Evolutionary conservation across 1,140 invertebrate species (phyloP).

Genomic region (Drosophila navojoa): DNA sequence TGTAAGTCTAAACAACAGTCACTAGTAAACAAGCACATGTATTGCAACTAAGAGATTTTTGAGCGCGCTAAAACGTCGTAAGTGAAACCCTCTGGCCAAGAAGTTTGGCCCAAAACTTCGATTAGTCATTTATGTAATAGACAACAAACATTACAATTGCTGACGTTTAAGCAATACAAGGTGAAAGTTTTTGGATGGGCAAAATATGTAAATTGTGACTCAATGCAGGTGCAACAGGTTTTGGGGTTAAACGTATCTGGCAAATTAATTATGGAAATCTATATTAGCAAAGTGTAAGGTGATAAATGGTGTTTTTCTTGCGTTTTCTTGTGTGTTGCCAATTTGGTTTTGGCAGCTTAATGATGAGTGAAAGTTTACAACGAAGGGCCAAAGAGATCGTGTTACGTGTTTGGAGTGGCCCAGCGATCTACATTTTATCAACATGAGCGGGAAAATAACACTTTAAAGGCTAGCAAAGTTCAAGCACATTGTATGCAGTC

Average conservation of each 20-base stretch:
- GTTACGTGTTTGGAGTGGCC: background rate
- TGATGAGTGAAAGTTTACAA: conserved; percentile 24
- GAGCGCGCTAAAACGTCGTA: background rate
- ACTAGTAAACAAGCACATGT: conserved; percentile 9
- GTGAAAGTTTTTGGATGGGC: conserved; percentile 35
- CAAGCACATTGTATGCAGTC: background rate
- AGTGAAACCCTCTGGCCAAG: conserved; percentile 21
- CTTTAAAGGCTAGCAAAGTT: background rate
- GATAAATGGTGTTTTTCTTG: conserved; percentile 12
- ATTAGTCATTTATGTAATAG: conserved; percentile 45
- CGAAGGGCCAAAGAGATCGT: conserved; percentile 1
- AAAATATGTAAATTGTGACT: conserved; percentile 22
- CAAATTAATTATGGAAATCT: background rate
- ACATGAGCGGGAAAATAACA: background rate
- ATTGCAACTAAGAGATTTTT: background rate
- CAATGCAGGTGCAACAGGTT: conserved; percentile 38
- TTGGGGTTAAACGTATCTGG: conserved; percentile 1
- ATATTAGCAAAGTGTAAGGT: conserved; percentile 8
- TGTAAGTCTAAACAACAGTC: conserved; percentile 21
- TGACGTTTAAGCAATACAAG: conserved; percentile 30
- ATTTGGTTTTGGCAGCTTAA: conserved; percentile 11
- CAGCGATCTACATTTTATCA: background rate
- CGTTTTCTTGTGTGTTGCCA: conserved; percentile 1
- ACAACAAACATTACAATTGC: conserved; percentile 26
- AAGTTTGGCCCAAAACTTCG: conserved; percentile 12